Base-by-base conservation (phyloP, 2,888 invertebrate species). In the Dicranocentrus wangi region DNA sequence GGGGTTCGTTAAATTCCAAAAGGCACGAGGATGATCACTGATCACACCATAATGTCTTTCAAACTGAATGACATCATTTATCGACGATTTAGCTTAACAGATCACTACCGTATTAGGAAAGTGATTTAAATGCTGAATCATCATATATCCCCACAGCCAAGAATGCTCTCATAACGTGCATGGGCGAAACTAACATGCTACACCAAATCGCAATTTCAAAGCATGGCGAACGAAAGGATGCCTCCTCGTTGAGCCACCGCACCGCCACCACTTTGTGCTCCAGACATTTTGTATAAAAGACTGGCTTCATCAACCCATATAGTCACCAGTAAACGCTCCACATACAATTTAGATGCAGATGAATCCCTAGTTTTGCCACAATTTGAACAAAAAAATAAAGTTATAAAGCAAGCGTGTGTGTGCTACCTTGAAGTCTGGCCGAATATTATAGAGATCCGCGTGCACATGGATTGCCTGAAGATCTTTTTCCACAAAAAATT, bases 51-150 rank as follows among this genome's bases (percentile, higher is more conserved):
- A 1, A 27, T n/a, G 17, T 25, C 21, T 42, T 21, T 21, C 60
- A 19, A 32, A 32, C 42, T 66, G 72, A 72, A 72, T 72, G 32
- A 51, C 66, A 72, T 72, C 71, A 72, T 39, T 79, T 60, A 79
- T 79, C 72, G 53, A 66, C 79, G 53, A 60, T 72, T 71, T 63
- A 47, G 63, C 63, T 78, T 79, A 60, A 21, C 66, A 79, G 79
- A 72, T 43, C 72, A 79, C 47, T 21, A 47, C 79, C 79, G 10
- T 79, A 79, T 72, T 58, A 47, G 79, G 79, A 27, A n/a, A 43
- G 25, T 43, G 13, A 17, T 15, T 55, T 47, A 25, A 53, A 2
- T 79, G 79, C 79, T 78, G 71, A 78, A 32, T 78, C 71, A 71
- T 47, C n/a, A 15, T 39, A 60, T 51, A 51, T 51, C 19, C 19